A percentile compares a stretch with the other conserved stretches of the same genome.
phyloP scores from a whole-genome alignment of 2,888 invertebrate genomes.

The Epinotia ramella region DNA sequence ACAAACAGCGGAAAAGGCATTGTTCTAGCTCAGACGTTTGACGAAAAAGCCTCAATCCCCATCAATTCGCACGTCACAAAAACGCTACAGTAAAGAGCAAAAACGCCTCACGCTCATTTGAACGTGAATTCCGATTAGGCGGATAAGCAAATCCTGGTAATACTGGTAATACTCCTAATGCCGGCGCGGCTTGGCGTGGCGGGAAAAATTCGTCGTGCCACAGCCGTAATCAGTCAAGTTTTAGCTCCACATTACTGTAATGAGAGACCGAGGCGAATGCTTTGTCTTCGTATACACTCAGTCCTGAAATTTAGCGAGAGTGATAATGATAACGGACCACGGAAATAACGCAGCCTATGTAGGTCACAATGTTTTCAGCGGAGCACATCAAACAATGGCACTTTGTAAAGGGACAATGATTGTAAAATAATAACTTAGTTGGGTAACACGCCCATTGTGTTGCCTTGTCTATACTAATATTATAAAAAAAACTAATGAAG shows the following conservation, averaged over 20 bases:
- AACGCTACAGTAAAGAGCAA: conserved; percentile 42
- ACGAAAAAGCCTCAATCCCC: conserved; percentile 34
- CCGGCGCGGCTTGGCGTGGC: conserved; percentile 55
- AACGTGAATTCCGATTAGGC: conserved; percentile 69
- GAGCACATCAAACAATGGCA: not conserved
- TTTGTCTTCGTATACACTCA: conserved; percentile 64
- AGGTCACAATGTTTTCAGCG: not conserved
- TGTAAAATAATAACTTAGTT: too few relatives aligned
- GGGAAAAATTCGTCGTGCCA: conserved; percentile 72
- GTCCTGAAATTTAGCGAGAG: conserved; percentile 55
- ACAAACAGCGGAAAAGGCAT: conserved; percentile 32
- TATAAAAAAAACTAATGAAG: too few relatives aligned
- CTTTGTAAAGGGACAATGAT: not conserved
- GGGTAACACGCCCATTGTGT: too few relatives aligned
- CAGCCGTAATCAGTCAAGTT: conserved; percentile 78
- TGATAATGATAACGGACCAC: conserved; percentile 43
- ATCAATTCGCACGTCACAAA: conserved; percentile 43
- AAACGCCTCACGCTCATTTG: conserved; percentile 47
- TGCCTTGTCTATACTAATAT: too few relatives aligned
- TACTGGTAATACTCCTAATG: conserved; percentile 70
- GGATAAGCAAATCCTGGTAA: conserved; percentile 67
- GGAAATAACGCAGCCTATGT: conserved; percentile 21
- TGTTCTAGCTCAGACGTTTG: conserved; percentile 29
- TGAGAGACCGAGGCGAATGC: conserved; percentile 64
- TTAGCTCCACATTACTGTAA: conserved; percentile 77